Percentiles rank a stretch among this genome's conserved stretches.
phyloP scores from a whole-genome alignment of 2,888 invertebrate genomes.

The Sinodicranocentrus sp. region DNA sequence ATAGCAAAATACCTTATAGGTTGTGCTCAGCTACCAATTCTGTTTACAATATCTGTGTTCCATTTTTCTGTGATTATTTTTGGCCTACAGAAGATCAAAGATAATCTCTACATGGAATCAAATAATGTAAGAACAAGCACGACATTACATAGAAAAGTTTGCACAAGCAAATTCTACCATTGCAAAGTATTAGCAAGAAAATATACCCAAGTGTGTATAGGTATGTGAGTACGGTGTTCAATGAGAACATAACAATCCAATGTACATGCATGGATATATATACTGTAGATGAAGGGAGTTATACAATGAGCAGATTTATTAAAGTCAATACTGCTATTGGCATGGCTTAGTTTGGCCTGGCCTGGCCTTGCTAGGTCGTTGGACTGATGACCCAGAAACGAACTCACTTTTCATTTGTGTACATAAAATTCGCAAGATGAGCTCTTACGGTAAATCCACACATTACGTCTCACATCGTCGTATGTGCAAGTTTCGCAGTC shows the following conservation, averaged over 20 bases:
- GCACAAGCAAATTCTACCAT: too few species aligned
- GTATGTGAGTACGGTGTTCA: not conserved
- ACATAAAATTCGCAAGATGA: constrained; percentile 57
- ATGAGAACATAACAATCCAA: too few species aligned
- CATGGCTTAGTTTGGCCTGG: constrained; percentile 57
- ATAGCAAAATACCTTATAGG: too few species aligned
- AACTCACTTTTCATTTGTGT: constrained; percentile 68
- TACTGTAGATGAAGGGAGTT: too few species aligned
- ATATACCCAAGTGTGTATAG: not conserved
- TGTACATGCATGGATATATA: too few species aligned
- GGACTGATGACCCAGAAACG: constrained; percentile 70
- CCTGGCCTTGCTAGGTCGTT: constrained; percentile 71
- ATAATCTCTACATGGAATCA: constrained; percentile 63
- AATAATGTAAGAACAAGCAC: constrained; percentile 29
- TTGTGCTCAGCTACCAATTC: too few species aligned
- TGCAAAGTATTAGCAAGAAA: too few species aligned
- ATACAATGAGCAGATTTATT: constrained; percentile 47
- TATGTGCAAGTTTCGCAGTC: not conserved
- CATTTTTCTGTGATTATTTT: constrained; percentile 65
- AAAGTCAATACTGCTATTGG: constrained; percentile 59
- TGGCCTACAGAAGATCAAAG: constrained; percentile 67
- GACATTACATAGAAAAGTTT: not conserved
- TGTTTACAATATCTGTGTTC: constrained; percentile 53
- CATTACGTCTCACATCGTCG: constrained; percentile 9
- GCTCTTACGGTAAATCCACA: constrained; percentile 25